Evolutionary conservation across 2,888 invertebrate genomes (phyloP).

Genomic region (Drosophila diplacantha): DNA sequence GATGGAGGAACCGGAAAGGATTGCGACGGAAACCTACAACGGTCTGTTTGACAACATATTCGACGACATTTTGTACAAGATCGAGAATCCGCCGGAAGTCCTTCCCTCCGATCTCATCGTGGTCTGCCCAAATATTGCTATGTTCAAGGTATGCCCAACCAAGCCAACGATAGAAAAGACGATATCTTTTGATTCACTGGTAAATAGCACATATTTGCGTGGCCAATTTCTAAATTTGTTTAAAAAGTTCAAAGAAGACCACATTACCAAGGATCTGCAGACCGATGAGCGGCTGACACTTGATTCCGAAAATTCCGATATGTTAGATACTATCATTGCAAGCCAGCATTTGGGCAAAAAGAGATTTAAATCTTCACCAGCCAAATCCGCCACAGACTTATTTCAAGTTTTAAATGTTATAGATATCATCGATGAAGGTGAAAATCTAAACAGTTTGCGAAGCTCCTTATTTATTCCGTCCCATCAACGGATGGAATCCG

Average conservation of each 20-base stretch:
- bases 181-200: not conserved
- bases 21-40: conserved; percentile 54
- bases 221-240: not conserved
- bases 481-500: no score
- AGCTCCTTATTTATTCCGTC: no score
- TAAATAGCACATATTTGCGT: not conserved
- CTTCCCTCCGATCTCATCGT: conserved; percentile 15
- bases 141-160: not conserved
- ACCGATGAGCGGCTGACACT: not conserved
- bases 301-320: not conserved
- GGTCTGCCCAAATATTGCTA: not conserved
- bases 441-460: not conserved
- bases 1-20: conserved; percentile 61
- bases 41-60: conserved; percentile 65
- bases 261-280: not conserved
- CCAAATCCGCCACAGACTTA: not conserved
- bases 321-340: not conserved
- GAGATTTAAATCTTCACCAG: rapidly evolving
- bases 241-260: conserved; percentile 5
- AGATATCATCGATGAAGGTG: not conserved
- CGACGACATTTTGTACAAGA: conserved; percentile 16
- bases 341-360: not conserved
- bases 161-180: rapidly evolving
- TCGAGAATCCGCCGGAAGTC: not conserved
- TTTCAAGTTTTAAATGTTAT: not conserved